Conservation (phyloP, 92 coral and sea anemone species). For the Montipora capitata region DNA sequence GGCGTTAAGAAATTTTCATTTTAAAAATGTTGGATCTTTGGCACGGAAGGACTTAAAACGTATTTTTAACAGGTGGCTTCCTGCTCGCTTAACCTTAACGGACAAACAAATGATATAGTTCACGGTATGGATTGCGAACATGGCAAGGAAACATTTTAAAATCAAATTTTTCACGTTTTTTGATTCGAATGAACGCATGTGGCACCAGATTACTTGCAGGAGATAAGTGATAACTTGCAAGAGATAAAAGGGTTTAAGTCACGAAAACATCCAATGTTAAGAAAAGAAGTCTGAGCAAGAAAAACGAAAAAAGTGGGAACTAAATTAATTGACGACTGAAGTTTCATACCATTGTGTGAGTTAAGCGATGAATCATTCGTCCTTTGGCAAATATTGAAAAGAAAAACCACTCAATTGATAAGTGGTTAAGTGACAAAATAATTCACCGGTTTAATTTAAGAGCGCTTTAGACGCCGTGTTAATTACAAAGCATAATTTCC, state of each 20-base stretch:
- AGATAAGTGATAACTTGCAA: background rate
- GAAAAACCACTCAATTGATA: background rate
- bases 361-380: background rate
- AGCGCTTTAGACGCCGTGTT: background rate
- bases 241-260: background rate
- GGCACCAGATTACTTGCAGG: background rate
- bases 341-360: too few relatives aligned
- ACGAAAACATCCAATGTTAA: background rate
- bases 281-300: background rate
- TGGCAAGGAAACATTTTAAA: too few relatives aligned
- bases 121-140: too few relatives aligned
- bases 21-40: too few relatives aligned
- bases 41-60: background rate
- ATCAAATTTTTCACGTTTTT: too few relatives aligned
- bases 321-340: background rate
- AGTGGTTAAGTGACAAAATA: background rate
- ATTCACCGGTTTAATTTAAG: background rate
- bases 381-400: background rate
- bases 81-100: background rate
- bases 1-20: too few relatives aligned
- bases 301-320: background rate
- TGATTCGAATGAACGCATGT: too few relatives aligned
- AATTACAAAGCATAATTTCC: background rate
- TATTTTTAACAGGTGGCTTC: background rate
- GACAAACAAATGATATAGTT: too few relatives aligned